Conservation (phyloP, 1,140 invertebrate species). For the Vanessa tameamea region DNA sequence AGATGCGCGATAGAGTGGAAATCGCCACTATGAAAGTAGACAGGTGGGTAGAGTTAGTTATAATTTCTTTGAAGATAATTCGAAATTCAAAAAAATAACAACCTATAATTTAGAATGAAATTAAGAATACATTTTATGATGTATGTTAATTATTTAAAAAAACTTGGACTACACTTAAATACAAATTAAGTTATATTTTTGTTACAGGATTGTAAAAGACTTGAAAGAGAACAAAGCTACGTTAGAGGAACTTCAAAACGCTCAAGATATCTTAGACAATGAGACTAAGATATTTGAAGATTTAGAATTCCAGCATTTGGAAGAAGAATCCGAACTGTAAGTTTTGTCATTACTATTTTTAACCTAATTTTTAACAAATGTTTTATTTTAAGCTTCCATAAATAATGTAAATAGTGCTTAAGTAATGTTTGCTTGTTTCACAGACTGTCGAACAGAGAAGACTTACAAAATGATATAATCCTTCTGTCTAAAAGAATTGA, state of each 20-base stretch:
- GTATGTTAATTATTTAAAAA: not conserved
- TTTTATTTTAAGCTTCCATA: not conserved
- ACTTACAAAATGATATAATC: constrained; percentile 88
- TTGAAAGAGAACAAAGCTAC: constrained; percentile 79
- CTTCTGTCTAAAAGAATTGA: constrained; percentile 85
- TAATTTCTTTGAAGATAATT: too few species aligned
- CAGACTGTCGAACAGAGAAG: constrained; percentile 89
- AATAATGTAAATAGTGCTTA: too few species aligned
- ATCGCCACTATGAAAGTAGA: constrained; percentile 78
- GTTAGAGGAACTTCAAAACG: constrained; percentile 83
- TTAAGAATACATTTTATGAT: not conserved
- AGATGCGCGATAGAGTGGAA: constrained; percentile 83
- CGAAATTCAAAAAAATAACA: too few species aligned
- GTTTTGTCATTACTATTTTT: constrained; percentile 27
- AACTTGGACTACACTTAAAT: not conserved
- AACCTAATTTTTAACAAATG: not conserved
- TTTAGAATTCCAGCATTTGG: constrained; percentile 95
- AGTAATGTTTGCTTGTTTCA: constrained; percentile 5
- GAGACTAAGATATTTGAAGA: constrained; percentile 93
- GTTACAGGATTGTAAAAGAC: constrained; percentile 80
- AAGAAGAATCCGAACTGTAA: constrained; percentile 91
- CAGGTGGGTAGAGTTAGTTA: constrained; percentile 48
- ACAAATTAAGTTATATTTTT: constrained; percentile 16
- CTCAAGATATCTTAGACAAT: constrained; percentile 86
- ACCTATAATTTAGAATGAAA: not conserved